phyloP scores from a whole-genome alignment of 2,888 invertebrate species.

The Escarpia spicata region DNA sequence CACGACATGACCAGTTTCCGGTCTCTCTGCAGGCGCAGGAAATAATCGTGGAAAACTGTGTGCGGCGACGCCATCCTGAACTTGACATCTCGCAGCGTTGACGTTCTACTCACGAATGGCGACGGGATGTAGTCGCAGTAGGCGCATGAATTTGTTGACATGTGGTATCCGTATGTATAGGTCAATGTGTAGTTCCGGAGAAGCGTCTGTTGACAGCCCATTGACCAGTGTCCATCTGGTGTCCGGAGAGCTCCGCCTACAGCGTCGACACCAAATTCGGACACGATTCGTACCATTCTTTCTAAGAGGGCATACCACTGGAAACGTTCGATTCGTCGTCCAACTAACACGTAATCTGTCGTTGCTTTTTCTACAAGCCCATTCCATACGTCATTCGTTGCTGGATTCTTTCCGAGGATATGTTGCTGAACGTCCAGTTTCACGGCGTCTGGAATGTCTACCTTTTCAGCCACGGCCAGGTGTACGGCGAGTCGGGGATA shows the following conservation, averaged over 20 bases:
- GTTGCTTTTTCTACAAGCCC: background rate
- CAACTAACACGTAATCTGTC: background rate
- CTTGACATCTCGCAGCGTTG: background rate
- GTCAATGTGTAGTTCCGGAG: background rate
- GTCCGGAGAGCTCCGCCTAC: background rate
- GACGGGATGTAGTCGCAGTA: slow-evolving; percentile 11
- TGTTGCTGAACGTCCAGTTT: background rate
- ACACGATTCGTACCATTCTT: background rate
- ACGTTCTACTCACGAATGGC: background rate
- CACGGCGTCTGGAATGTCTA: background rate
- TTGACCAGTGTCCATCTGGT: slow-evolving; percentile 16
- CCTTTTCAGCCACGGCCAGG: background rate
- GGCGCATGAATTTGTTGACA: background rate
- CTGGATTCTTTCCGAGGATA: background rate
- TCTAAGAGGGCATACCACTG: background rate
- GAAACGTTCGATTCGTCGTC: slow-evolving; percentile 6
- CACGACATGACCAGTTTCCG: background rate
- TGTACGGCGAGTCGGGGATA: background rate
- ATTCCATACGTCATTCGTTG: background rate
- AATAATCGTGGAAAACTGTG: background rate
- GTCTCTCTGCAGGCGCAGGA: background rate
- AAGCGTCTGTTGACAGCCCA: background rate
- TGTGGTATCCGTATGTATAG: background rate
- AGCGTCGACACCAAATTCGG: background rate
- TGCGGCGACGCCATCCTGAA: background rate